Conservation (phyloP, 1,140 invertebrate species). For the Brachionus koreanus region DNA sequence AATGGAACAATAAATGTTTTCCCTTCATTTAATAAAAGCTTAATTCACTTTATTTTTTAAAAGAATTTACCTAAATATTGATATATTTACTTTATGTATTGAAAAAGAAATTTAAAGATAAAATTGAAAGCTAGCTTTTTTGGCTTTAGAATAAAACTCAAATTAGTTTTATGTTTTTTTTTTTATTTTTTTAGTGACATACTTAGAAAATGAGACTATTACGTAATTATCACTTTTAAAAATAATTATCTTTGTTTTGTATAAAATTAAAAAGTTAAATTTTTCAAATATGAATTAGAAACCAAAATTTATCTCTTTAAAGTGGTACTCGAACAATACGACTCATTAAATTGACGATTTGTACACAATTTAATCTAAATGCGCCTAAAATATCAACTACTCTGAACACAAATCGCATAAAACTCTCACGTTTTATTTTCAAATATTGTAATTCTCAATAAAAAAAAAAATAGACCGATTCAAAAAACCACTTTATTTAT, state of each 20-base stretch:
- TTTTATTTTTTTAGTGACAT: neutral
- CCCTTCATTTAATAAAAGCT: too few relatives aligned
- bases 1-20: too few relatives aligned
- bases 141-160: neutral
- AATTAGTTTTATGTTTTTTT: neutral
- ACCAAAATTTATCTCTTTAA: neutral
- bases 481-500: neutral
- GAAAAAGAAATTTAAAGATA: neutral
- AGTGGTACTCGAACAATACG: neutral
- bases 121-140: neutral
- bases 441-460: neutral
- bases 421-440: neutral
- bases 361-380: neutral
- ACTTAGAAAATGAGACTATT: neutral
- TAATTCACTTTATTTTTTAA: too few relatives aligned
- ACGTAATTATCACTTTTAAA: neutral
- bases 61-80: neutral
- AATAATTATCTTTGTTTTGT: neutral
- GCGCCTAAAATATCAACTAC: neutral
- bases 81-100: neutral
- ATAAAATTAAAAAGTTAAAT: neutral
- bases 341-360: constrained; percentile 4
- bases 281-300: neutral
- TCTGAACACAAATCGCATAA: neutral
- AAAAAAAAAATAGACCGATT: neutral